Evolutionary conservation across 2,888 invertebrate genomes (phyloP).

Genomic region (Epirrita christyi): DNA sequence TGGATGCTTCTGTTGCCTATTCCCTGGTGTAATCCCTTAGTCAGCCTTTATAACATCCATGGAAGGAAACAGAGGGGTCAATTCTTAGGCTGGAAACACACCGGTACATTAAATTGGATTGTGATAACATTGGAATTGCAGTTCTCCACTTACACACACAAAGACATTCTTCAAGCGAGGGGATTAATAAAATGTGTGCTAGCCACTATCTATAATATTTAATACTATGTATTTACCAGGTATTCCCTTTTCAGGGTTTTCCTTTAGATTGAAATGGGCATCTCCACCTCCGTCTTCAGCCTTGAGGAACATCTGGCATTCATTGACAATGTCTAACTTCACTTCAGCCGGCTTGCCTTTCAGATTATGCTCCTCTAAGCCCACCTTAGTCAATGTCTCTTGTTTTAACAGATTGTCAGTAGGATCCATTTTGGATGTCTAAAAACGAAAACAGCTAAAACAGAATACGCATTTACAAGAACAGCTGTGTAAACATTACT

Average conservation of each 20-base stretch:
- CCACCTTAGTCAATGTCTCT: conserved; percentile 42
- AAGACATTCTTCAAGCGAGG: no score
- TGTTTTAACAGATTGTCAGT: conserved; percentile 55
- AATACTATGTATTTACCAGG: conserved; percentile 44
- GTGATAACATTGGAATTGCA: no score
- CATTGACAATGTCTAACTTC: conserved; percentile 72
- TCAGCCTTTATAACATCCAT: no score
- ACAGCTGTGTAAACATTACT: conserved; percentile 5
- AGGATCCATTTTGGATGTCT: conserved; percentile 59
- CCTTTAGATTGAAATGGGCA: conserved; percentile 54
- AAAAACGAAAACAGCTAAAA: not conserved
- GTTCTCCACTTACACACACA: no score
- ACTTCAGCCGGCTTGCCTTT: conserved; percentile 56
- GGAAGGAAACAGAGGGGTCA: no score
- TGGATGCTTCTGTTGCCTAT: no score
- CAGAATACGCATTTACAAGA: not conserved
- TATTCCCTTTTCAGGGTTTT: conserved; percentile 43
- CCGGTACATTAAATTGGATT: no score
- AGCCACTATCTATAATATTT: no score
- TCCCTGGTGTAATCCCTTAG: no score
- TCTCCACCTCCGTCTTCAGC: conserved; percentile 79
- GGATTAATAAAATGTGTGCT: no score
- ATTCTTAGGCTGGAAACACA: no score
- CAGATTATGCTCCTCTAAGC: conserved; percentile 53
- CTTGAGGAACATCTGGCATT: conserved; percentile 73